Base-by-base conservation (phyloP, 2,113 vertebrate genomes). In the Chaenocephalus aceratus region DNA sequence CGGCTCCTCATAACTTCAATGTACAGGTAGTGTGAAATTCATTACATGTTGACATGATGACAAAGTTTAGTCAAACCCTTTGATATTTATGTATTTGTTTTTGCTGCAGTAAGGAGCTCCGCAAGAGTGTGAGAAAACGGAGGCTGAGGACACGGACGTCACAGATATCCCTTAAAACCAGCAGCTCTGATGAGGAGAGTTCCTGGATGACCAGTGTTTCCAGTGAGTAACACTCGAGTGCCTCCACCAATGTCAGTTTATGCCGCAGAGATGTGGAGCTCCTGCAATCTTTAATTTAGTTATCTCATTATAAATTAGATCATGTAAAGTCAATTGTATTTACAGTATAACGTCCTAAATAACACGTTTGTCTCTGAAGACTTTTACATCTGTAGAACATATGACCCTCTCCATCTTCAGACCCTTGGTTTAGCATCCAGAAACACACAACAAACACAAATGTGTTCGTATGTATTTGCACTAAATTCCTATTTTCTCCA, bases 1-100 rank as follows among this genome's bases (percentile, higher is more conserved):
- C 92, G 89, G 45, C 95, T 98, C 4, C 88, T 95, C 69, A 96
- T 97, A 57, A 92, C 93, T 3, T 92, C 95, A 49, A 93, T 91
- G 34, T 95, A 96, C 95, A 97, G 97, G 97, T 97, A 94, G 58
- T 71, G 7, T 12, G 10, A 9, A 8, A 70, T 65, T 57, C 0
- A 5, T n/a, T 41, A 21, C 4, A 26, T 18, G 44, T 74, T 49
- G 16, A 1, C 1, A 2, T 45, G 12, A n/a, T n/a, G 4, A 15
- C 36, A 0, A 64, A 62, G n/a, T 45, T 2, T 9, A 44, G 15
- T 77, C 26, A 3, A 65, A 36, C 36, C 5, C 36, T 13, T 13
- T 41, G 36, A 44, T 4, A 21, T 6, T 56, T 13, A 26, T 34
- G 7, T 41, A 41, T 41, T 41, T n/a, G 2, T 61, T 23, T 77